Conservation (phyloP, 2,888 invertebrate genomes). For the Megastigmus dorsalis region DNA sequence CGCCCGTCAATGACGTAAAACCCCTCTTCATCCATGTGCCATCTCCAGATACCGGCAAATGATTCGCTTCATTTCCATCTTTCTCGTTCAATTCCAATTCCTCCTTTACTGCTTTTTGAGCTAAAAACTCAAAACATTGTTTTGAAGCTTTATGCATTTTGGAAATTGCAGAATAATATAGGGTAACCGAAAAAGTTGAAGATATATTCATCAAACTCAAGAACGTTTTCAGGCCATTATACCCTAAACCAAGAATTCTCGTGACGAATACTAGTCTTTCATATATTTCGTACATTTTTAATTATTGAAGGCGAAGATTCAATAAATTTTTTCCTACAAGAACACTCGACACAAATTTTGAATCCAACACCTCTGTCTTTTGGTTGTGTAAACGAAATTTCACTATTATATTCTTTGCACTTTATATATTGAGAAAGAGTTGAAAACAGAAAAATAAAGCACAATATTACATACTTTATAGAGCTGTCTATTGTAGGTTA, state of each 20-base stretch:
- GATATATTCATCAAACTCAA: conserved; percentile 45
- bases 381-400: conserved; percentile 37
- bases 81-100: conserved; percentile 35
- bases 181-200: conserved; percentile 28
- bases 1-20: conserved; percentile 48
- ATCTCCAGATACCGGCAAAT: conserved; percentile 51
- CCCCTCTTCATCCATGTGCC: conserved; percentile 51
- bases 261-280: conserved; percentile 41
- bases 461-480: conserved; percentile 35
- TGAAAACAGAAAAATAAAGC: conserved; percentile 37
- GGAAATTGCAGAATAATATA: conserved; percentile 36
- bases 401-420: conserved; percentile 32
- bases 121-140: conserved; percentile 27
- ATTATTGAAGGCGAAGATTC: conserved; percentile 37
- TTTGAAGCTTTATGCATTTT: conserved; percentile 43
- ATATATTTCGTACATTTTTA: conserved; percentile 47
- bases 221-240: conserved; percentile 36
- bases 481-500: conserved; percentile 27
- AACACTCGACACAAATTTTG: conserved; percentile 27
- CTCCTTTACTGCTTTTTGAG: conserved; percentile 21
- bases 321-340: conserved; percentile 27
- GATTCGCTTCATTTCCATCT: conserved; percentile 25
- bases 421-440: conserved; percentile 21
- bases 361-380: conserved; percentile 44
- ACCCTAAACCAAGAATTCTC: conserved; percentile 44